Conservation (phyloP, 1,140 invertebrate genomes). For the Archegozetes longisetosus region DNA sequence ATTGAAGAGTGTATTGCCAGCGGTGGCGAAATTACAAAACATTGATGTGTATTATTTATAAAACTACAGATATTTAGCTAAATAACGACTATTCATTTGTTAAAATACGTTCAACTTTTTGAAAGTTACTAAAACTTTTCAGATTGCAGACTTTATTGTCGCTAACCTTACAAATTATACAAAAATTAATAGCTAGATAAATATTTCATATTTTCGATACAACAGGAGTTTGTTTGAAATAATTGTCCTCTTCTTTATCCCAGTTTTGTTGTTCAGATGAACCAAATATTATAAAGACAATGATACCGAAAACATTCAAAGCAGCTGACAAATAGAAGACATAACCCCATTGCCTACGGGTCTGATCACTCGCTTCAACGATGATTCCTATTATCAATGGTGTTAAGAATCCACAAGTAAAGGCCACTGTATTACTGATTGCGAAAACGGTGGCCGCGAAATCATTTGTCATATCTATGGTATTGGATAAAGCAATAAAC, state of each 20-base stretch:
- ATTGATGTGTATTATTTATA: too few relatives aligned
- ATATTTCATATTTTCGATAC: too few relatives aligned
- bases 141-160: too few relatives aligned
- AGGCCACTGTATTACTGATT: conserved; percentile 7
- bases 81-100: too few relatives aligned
- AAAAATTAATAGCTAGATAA: too few relatives aligned
- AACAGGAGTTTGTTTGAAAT: too few relatives aligned
- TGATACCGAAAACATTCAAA: not conserved
- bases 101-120: too few relatives aligned
- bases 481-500: conserved; percentile 19
- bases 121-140: too few relatives aligned
- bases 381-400: conserved; percentile 9
- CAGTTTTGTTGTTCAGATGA: conserved; percentile 14
- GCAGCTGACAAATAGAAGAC: conserved; percentile 14
- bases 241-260: conserved; percentile 6
- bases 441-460: conserved; percentile 8
- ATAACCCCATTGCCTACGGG: conserved; percentile 3
- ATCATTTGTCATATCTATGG: conserved; percentile 42
- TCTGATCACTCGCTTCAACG: not conserved
- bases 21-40: too few relatives aligned
- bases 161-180: too few relatives aligned
- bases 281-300: conserved; percentile 14
- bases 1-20: too few relatives aligned
- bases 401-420: not conserved
- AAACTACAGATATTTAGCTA: too few relatives aligned